These are phyloP conservation scores for Drosophila kikkawai DNA, from an alignment of 1,140 invertebrate genomes.

Conservation along the genomic window DNA sequence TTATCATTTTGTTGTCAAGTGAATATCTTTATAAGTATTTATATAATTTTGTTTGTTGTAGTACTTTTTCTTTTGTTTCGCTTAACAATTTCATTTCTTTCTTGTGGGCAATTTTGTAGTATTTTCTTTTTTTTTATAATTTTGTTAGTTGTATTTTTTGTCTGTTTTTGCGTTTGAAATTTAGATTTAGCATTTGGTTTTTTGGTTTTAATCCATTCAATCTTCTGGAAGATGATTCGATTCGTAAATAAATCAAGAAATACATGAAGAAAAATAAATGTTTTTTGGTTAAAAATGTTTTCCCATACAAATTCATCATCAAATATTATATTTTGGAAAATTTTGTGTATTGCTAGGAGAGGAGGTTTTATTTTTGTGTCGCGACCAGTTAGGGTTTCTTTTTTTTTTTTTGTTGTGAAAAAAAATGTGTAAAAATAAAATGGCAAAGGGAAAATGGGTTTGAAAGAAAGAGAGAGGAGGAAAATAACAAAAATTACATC, in stretches of 20 bases:
- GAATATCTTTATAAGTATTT: constrained; percentile 77
- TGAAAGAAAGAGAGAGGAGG: background rate
- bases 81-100: constrained; percentile 69
- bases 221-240: constrained; percentile 85
- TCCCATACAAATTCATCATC: constrained; percentile 55
- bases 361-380: constrained; percentile 44
- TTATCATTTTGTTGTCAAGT: constrained; percentile 68
- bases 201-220: constrained; percentile 84
- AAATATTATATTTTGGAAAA: constrained; percentile 57
- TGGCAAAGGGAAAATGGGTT: constrained; percentile 11
- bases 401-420: constrained; percentile 25
- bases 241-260: constrained; percentile 79
- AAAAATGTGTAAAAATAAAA: constrained; percentile 46
- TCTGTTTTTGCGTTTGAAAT: constrained; percentile 54
- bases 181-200: constrained; percentile 60
- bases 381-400: constrained; percentile 20
- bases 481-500: constrained; percentile 34
- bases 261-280: constrained; percentile 83
- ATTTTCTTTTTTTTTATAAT: constrained; percentile 59
- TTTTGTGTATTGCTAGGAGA: constrained; percentile 41
- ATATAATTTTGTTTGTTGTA: constrained; percentile 74
- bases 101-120: constrained; percentile 70
- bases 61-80: constrained; percentile 57
- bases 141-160: constrained; percentile 62
- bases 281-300: constrained; percentile 70